Conservation (phyloP, 2,113 vertebrate genomes). For the Dermatemys mawii region DNA sequence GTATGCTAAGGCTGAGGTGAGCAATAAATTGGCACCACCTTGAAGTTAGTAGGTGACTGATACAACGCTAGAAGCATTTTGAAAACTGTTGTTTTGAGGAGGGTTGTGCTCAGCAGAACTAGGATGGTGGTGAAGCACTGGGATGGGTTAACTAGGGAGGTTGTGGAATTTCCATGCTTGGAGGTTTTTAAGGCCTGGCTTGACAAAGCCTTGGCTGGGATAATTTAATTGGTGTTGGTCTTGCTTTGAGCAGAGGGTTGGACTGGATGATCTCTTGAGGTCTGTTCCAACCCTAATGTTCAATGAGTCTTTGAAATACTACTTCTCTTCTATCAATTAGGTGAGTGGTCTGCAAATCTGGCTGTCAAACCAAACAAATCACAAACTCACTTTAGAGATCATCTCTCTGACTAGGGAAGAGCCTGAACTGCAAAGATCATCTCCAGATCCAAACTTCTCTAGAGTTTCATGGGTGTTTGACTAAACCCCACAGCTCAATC, state of each 20-base stretch:
- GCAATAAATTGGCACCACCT: neutral
- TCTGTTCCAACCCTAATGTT: too few relatives aligned
- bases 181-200: too few relatives aligned
- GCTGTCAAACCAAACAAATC: neutral
- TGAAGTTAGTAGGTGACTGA: neutral
- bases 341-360: neutral
- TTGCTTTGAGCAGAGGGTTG: too few relatives aligned
- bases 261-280: too few relatives aligned
- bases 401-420: rapidly evolving
- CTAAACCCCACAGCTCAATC: neutral
- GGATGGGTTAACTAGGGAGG: too few relatives aligned
- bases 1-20: neutral
- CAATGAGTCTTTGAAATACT: too few relatives aligned
- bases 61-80: neutral
- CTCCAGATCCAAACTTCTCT: neutral
- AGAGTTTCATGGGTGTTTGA: neutral
- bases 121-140: too few relatives aligned
- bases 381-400: neutral
- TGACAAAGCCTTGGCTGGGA: too few relatives aligned
- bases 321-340: neutral
- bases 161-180: too few relatives aligned
- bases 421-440: neutral
- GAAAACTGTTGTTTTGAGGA: neutral
- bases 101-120: neutral
- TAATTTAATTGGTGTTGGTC: too few relatives aligned